Base-by-base conservation (phyloP, 2,797 vertebrate species). In the Liasis olivaceus region DNA sequence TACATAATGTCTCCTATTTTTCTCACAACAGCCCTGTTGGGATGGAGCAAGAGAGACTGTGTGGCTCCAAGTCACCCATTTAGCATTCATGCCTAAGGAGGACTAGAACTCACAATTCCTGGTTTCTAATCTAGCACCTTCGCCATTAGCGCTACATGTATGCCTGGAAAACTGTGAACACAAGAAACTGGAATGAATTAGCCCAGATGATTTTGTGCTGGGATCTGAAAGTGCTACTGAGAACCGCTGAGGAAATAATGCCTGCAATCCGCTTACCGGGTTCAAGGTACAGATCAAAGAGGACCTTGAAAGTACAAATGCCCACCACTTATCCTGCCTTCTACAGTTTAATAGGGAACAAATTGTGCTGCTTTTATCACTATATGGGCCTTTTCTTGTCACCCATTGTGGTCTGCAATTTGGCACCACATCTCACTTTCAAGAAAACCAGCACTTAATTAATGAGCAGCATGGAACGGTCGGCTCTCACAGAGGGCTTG, bases 371-470 rank as follows among this genome's bases (percentile, higher is more conserved):
- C 58, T 62, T 26, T 88, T 69, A 88, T 77, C 28, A n/a, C 54
- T 87, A n/a, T 14, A 36, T 64, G 24, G 51, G 31, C 13, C 54
- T 47, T 51, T 88, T 59, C 26, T 54, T 31, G 15, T 85, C 87
- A 64, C 15, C 13, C 64, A 42, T 58, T 81, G n/a, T 31, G 28
- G n/a, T 87, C 85, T 81, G 42, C 54, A 77, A 47, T 84, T 77
- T 88, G 69, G 69, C 85, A 87, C 42, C 2, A 14, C 11, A 81
- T 36, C 11, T n/a, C 88, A 64, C 59, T 58, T 93, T 63, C n/a
- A 28, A 87, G 54, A 93, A 90, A 86, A 63, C 56, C 84, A 24
- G 56, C 64, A 90, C 90, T 92, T 93, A 93, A 90, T 93, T 90
- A 88, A 90, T 87, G 66, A 84, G 59, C 31, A 81, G 59, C 31